These are phyloP conservation scores for Notarius lentiginosus DNA, from an alignment of 2,113 vertebrate species.

Conservation along the genomic window DNA sequence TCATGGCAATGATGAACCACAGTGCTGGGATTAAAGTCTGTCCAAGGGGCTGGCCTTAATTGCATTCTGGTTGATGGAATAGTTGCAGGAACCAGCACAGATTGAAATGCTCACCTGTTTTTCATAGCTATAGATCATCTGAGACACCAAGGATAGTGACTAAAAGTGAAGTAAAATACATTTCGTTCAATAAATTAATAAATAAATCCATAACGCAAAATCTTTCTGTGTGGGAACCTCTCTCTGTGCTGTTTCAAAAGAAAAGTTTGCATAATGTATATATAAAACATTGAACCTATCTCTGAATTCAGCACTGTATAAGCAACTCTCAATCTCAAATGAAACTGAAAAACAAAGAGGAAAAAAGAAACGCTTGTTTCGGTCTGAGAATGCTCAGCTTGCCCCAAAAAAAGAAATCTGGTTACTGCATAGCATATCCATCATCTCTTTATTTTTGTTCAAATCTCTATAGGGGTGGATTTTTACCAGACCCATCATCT, in stretches of 20 bases:
- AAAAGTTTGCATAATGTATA: background rate
- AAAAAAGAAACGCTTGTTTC: background rate
- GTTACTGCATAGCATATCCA: conserved; percentile 39
- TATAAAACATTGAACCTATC: background rate
- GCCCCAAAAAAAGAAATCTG: conserved; percentile 25
- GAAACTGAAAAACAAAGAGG: conserved; percentile 1
- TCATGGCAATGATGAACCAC: background rate
- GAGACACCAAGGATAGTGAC: background rate
- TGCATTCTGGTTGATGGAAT: conserved; percentile 18
- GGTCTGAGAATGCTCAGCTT: background rate
- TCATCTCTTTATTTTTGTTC: conserved; percentile 49
- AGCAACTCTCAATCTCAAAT: background rate
- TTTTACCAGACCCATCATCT: conserved; percentile 50
- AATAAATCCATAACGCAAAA: background rate
- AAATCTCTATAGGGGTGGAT: conserved; percentile 42
- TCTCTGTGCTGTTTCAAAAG: background rate
- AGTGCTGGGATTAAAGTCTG: conserved; percentile 3
- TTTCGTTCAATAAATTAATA: background rate
- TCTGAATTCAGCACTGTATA: background rate
- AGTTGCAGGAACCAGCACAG: background rate
- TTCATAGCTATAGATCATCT: background rate
- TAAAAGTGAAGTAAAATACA: background rate
- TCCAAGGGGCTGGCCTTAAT: conserved; percentile 12
- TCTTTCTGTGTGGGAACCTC: background rate
- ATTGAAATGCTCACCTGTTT: conserved; percentile 4